Percentiles rank a stretch among this genome's conserved stretches.
phyloP scores from a whole-genome alignment of 2,888 invertebrate genomes.

The Epiperipatus broadwayi region DNA sequence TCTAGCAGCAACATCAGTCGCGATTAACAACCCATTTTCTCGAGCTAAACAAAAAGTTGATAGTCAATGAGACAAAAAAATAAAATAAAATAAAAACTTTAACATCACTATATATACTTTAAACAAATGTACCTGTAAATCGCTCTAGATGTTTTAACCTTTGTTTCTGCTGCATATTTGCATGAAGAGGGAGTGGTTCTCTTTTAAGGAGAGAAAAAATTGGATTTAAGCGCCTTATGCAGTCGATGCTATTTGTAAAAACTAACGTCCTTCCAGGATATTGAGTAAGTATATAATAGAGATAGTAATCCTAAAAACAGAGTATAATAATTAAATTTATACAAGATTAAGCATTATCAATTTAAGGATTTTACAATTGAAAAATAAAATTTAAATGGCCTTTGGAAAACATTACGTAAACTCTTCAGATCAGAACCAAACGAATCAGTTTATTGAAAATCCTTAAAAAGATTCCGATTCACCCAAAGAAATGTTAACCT shows the following conservation, averaged over 20 bases:
- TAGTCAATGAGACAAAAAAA: background rate
- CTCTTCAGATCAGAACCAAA: too few species aligned
- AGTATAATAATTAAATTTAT: too few species aligned
- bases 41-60: constrained; percentile 18
- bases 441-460: too few species aligned
- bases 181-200: constrained; percentile 42
- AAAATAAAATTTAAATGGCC: background rate
- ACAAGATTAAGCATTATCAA: too few species aligned
- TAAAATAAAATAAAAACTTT: constrained; percentile 7
- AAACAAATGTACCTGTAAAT: constrained; percentile 31
- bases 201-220: constrained; percentile 46
- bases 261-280: constrained; percentile 79
- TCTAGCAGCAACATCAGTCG: constrained; percentile 89
- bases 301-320: constrained; percentile 76
- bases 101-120: constrained; percentile 39
- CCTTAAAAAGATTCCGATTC: too few species aligned
- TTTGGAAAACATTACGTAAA: background rate
- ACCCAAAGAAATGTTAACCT: too few species aligned
- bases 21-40: constrained; percentile 55
- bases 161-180: constrained; percentile 74
- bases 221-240: constrained; percentile 51
- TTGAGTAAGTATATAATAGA: constrained; percentile 74
- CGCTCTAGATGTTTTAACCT: constrained; percentile 78
- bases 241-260: constrained; percentile 61
- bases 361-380: too few species aligned